These are phyloP conservation scores for Meganola albula DNA, from an alignment of 2,888 invertebrate species.

Conservation along the genomic window DNA sequence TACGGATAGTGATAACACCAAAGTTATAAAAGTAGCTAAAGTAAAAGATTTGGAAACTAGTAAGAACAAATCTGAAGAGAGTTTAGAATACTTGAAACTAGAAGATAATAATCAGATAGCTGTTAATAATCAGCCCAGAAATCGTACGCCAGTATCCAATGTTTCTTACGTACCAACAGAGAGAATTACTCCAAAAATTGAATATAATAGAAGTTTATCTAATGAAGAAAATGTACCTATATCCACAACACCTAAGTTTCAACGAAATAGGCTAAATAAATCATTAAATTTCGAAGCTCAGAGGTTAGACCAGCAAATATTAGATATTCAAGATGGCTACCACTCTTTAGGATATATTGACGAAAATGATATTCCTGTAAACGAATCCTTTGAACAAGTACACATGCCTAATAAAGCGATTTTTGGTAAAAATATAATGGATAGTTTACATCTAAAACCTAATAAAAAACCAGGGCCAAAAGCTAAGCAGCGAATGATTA, in stretches of 20 bases:
- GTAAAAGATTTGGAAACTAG: constrained; percentile 69
- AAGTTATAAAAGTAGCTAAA: constrained; percentile 65
- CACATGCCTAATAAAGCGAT: constrained; percentile 65
- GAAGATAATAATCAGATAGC: constrained; percentile 68
- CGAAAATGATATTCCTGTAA: constrained; percentile 45
- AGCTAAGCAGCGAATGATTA: constrained; percentile 63
- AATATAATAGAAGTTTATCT: constrained; percentile 60
- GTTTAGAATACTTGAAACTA: constrained; percentile 66
- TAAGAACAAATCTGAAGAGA: constrained; percentile 63
- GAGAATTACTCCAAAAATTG: constrained; percentile 45
- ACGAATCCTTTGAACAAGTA: constrained; percentile 40
- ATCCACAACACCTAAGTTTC: constrained; percentile 61
- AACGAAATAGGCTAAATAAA: constrained; percentile 70
- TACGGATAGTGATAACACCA: constrained; percentile 56
- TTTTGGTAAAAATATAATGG: constrained; percentile 69
- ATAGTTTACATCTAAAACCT: constrained; percentile 68
- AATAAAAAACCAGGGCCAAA: constrained; percentile 66
- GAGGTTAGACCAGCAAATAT: constrained; percentile 67
- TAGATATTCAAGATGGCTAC: constrained; percentile 69
- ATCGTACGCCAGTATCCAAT: constrained; percentile 69
- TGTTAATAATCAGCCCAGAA: constrained; percentile 69
- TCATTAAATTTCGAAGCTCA: constrained; percentile 71
- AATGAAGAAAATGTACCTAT: constrained; percentile 55
- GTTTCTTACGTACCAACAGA: constrained; percentile 63
- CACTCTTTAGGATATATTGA: constrained; percentile 69